Base-by-base conservation (phyloP, 2,113 vertebrate species). In the Columba livia region DNA sequence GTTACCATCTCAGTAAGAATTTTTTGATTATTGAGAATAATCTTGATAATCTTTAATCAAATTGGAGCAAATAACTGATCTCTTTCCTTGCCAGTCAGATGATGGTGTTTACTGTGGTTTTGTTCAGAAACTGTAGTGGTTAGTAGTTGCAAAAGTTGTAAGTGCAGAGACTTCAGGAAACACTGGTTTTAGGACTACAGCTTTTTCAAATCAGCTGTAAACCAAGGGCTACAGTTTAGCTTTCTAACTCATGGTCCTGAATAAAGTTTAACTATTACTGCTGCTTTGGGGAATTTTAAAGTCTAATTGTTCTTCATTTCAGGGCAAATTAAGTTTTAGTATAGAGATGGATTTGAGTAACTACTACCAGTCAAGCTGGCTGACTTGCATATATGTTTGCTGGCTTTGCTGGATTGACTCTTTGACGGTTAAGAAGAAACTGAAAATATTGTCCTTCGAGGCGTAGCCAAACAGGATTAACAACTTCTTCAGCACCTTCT, bases 161-260 rank as follows among this genome's bases (percentile, higher is more conserved):
- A 81, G 58, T 50, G 51, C 60, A 66, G 72, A 69, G 82, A n/a
- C 47, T 85, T 5, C 21, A 28, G 60, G 75, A 80, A 77, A n/a
- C 5, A 14, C 28, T 26, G 20, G 14, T 79, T 70, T n/a, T 54
- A 75, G 70, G 75, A 44, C 14, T 42, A 0, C 56, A 69, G 50
- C 47, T 54, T 77, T 60, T 65, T 77, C 50, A 25, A 10, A 12
- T 70, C 29, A 3, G n/a, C 6, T 31, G 1, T 10, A 6, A 57
- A 25, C 34, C 53, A 25, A 57, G 42, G 14, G 7, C 42, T 67
- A 32, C 0, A 5, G 26, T 44, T 28, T 78, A 17, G 20, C 32
- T 11, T 64, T 77, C 53, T 40, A 42, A 8, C 16, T 12, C 48
- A 4, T 0, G 0, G 6, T 12, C 11, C 38, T 67, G 44, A 57